Evolutionary conservation across 2,888 invertebrate genomes (phyloP).

Genomic region (Lasioglossum marginatum): DNA sequence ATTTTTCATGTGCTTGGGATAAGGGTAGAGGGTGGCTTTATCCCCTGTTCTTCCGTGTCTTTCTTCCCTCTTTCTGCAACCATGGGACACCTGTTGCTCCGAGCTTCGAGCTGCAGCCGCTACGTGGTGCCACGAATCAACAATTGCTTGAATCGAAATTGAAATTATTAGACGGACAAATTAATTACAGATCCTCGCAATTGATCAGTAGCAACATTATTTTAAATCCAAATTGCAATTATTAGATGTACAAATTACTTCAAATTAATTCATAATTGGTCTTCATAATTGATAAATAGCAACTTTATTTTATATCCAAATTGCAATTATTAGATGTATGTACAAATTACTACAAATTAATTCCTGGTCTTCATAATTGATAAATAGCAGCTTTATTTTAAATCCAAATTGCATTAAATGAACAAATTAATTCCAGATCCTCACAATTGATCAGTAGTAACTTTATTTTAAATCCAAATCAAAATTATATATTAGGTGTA

Average conservation of each 20-base stretch:
- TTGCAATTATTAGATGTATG: too few species aligned
- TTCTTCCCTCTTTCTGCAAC: neutral
- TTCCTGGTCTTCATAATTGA: neutral
- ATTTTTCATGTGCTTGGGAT: neutral
- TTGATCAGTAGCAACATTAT: neutral
- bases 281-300: too few species aligned
- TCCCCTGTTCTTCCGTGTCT: neutral
- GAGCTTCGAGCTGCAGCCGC: constrained; percentile 64
- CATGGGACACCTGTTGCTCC: constrained; percentile 70
- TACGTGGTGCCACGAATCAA: constrained; percentile 61
- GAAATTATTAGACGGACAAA: neutral
- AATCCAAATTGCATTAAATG: neutral
- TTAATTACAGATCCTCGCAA: neutral
- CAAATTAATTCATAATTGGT: neutral
- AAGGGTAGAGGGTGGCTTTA: neutral
- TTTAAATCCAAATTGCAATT: neutral
- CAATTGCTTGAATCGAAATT: neutral
- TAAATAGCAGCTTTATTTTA: neutral
- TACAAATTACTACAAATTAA: too few species aligned
- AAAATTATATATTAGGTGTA: too few species aligned
- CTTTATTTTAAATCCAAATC: too few species aligned
- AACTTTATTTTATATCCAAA: too few species aligned
- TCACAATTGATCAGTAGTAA: too few species aligned
- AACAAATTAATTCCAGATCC: too few species aligned
- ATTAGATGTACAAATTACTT: neutral